phyloP scores from a whole-genome alignment of 2,113 vertebrate genomes.

The Alosa alosa region DNA sequence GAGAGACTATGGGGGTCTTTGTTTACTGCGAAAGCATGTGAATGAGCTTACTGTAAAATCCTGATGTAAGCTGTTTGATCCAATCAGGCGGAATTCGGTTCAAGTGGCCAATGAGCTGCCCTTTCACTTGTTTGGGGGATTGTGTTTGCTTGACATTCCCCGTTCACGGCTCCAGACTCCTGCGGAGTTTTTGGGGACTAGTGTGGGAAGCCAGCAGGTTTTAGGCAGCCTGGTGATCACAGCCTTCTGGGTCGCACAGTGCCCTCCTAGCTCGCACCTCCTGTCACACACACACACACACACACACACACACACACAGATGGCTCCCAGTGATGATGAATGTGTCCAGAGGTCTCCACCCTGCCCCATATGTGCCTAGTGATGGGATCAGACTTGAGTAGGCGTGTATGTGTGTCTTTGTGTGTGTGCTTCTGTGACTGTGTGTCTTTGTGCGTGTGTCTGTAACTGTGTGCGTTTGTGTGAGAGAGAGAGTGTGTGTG shows the following conservation, averaged over 20 bases:
- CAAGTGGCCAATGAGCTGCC: background rate
- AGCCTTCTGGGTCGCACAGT: conserved; percentile 5
- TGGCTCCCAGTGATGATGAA: conserved; percentile 19
- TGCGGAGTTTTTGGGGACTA: background rate
- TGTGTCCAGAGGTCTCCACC: conserved; percentile 11
- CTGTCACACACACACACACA: conserved; percentile 10
- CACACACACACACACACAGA: conserved; percentile 21
- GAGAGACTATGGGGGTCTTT: conserved; percentile 14
- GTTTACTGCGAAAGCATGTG: conserved; percentile 32
- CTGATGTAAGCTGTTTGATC: conserved; percentile 31
- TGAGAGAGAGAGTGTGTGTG: too few species aligned
- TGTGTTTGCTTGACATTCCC: conserved; percentile 2
- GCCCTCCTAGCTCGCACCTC: background rate
- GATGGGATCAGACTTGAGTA: background rate
- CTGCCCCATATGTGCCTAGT: conserved; percentile 9
- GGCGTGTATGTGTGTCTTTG: background rate
- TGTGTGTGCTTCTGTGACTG: too few species aligned
- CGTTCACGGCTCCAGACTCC: background rate
- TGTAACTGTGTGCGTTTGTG: too few species aligned
- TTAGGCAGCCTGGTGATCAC: background rate
- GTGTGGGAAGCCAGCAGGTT: background rate
- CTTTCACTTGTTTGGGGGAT: background rate
- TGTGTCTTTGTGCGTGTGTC: too few species aligned
- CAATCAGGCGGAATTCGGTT: conserved; percentile 18
- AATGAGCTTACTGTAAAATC: conserved; percentile 33